Conservation (phyloP, 2,797 vertebrate species). For the Rhinogobio ventralis region DNA sequence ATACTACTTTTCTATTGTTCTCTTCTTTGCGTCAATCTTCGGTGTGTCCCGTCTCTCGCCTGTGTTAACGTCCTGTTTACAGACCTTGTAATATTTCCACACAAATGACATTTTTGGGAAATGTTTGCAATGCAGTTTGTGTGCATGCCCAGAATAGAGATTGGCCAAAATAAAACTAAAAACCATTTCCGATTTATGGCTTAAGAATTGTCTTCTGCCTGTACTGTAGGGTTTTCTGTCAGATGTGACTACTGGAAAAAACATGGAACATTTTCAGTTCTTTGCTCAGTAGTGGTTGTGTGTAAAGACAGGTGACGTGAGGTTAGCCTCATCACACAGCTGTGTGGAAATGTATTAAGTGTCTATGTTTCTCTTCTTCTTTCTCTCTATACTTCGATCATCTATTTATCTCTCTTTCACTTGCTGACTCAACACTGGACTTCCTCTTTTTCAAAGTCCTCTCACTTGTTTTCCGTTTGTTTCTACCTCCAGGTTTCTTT, state of each 20-base stretch:
- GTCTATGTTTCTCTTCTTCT: slow-evolving; percentile 33
- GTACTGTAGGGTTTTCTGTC: background rate
- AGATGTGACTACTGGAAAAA: background rate
- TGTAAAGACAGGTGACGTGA: slow-evolving; percentile 32
- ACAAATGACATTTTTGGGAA: background rate
- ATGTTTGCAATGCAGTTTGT: background rate
- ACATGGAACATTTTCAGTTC: background rate
- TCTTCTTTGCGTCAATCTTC: no score
- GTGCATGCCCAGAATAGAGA: background rate
- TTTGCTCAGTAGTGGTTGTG: slow-evolving; percentile 32
- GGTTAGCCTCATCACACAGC: slow-evolving; percentile 47
- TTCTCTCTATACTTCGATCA: slow-evolving; percentile 15
- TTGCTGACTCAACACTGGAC: slow-evolving; percentile 35
- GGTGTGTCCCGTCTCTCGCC: background rate
- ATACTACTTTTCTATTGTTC: no score
- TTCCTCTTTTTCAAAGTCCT: slow-evolving; percentile 25
- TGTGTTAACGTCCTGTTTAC: background rate
- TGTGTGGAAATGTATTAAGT: slow-evolving; percentile 33
- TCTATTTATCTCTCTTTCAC: slow-evolving; percentile 29
- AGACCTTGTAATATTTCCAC: background rate
- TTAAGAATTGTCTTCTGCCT: background rate
- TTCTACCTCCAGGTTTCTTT: slow-evolving; percentile 1
- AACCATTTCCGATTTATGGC: background rate
- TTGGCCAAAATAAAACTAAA: background rate
- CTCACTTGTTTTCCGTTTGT: slow-evolving; percentile 20